Conservation (phyloP, 2,888 invertebrate species). For the Noctua fimbriata region DNA sequence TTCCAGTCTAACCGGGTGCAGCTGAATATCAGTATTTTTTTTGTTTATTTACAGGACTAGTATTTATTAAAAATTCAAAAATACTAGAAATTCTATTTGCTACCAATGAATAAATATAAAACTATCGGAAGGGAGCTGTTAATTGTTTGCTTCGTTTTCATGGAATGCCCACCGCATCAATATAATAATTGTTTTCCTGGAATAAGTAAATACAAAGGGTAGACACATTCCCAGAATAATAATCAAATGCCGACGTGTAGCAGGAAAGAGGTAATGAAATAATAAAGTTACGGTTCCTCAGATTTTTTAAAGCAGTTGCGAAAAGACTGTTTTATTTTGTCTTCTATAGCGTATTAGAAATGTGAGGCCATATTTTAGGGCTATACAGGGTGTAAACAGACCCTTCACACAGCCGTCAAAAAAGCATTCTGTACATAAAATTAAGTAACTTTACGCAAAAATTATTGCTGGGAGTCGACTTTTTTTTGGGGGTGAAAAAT, state of each 20-base stretch:
- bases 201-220: neutral
- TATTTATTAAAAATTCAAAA: no score
- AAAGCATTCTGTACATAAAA: no score
- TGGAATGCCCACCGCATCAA: neutral
- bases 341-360: no score
- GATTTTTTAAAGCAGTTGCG: neutral
- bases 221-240: constrained; percentile 3
- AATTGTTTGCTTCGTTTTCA: neutral
- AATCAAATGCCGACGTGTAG: neutral
- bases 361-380: no score
- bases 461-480: no score
- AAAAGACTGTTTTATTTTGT: neutral
- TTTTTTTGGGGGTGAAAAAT: no score
- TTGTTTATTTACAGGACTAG: no score
- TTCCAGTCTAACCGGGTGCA: no score
- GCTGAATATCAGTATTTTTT: no score
- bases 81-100: neutral
- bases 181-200: neutral
- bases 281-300: neutral
- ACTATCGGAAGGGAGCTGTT: neutral
- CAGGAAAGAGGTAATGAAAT: neutral
- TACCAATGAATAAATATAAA: neutral
- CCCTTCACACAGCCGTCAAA: no score
- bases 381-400: no score
- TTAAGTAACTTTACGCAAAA: no score